phyloP scores from a whole-genome alignment of 2,888 invertebrate genomes.

The Apotomis turbidana region DNA sequence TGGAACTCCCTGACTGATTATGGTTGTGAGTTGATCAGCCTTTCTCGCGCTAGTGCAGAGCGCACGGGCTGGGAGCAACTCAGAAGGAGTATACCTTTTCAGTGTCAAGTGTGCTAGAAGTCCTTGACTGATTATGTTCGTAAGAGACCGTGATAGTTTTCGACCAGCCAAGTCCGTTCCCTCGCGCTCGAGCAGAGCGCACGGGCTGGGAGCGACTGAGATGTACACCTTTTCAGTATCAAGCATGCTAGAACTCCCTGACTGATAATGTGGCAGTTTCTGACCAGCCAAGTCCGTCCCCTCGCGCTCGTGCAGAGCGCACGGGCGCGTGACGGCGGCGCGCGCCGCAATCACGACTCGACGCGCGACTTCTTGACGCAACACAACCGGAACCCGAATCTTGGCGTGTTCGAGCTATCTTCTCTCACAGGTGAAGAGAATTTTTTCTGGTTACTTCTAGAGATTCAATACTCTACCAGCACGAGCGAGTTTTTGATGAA shows the following conservation, averaged over 20 bases:
- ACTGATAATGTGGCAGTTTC: not conserved
- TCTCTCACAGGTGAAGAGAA: not conserved
- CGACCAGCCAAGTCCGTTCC: constrained; percentile 53
- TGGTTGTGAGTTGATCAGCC: too few species aligned
- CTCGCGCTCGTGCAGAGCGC: constrained; percentile 71
- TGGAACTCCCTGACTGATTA: too few species aligned
- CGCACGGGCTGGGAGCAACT: too few species aligned
- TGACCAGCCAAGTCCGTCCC: constrained; percentile 56
- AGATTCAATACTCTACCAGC: too few species aligned
- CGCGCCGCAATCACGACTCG: constrained; percentile 78
- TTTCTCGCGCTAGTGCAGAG: too few species aligned
- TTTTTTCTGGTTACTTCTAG: not conserved
- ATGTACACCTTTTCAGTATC: too few species aligned
- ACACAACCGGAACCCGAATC: constrained; percentile 52
- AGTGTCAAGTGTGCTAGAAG: too few species aligned
- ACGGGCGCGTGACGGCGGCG: constrained; percentile 79
- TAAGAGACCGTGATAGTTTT: not conserved
- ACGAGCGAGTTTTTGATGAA: too few species aligned
- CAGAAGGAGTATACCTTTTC: too few species aligned
- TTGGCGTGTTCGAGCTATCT: constrained; percentile 31
- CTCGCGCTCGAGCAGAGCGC: constrained; percentile 54
- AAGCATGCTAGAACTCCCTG: too few species aligned
- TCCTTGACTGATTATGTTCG: too few species aligned
- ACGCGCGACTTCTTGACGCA: constrained; percentile 75
- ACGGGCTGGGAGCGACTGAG: constrained; percentile 51